Evolutionary conservation across 1,140 invertebrate genomes (phyloP), one percentile per base, ranked within the genome.

Genomic region (Nasonia giraulti): DNA sequence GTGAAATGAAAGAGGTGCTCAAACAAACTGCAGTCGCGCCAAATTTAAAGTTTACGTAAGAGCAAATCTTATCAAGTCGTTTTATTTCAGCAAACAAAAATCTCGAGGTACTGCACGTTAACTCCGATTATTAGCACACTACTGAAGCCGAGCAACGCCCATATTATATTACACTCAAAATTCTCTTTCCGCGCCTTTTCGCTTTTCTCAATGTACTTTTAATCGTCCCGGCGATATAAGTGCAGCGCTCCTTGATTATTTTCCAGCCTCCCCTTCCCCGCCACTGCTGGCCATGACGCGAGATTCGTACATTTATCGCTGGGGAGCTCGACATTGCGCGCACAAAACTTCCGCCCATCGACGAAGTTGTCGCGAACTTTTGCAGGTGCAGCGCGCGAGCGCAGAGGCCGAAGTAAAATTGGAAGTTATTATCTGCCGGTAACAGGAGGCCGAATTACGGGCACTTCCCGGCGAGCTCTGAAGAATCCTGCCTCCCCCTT

Each of bases 351-450:
- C 37, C 6, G 47, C 40, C 31, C 47, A 74, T 82, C 68, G 80
- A 74, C 69, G 8, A 76, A 83, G 81, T 83, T 82, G 73, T 79
- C 66, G 82, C 23, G 66, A 84, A 84, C 27, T 84, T 84, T 84
- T 79, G 76, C 66, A 79, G 82, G 55, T 83, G 62, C 66, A 84
- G 82, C 0, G 23, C 14, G 40, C 7, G 12, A 62, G 12, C 2
- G 55, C 20, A 27, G 74, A 83, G 74, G 73, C 40, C 20, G 55
- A 83, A 80, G 79, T 66, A 84, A 76, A 81, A 81, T 84, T 84
- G 62, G 62, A 86, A 86, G 86, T 84, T 81, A 81, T 86, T 86
- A 84, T 84, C 82, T 86, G 85, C 75, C 80, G 83, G 83, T 82
- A 84, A 81, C 82, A 82, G 82, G 44, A 84, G 82, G 76, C 75